A percentile compares a stretch with the other conserved stretches of the same genome.
phyloP scores from a whole-genome alignment of 64 coral and sea anemone genomes.

The Porites lutea region DNA sequence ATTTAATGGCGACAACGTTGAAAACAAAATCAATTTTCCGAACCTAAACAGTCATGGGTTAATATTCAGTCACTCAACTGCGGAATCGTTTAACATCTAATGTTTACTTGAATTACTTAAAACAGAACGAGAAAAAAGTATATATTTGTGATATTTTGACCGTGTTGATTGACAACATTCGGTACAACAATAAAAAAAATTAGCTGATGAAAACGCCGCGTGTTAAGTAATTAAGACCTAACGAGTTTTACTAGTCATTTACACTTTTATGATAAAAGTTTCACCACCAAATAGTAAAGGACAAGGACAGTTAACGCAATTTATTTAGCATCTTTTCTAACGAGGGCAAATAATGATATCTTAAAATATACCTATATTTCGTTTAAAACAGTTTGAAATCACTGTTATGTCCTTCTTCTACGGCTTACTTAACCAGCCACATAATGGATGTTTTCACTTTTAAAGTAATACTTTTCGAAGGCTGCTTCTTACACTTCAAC shows the following conservation, averaged over 20 bases:
- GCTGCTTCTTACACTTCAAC: background rate
- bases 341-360: background rate
- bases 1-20: background rate
- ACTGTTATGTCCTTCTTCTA: background rate
- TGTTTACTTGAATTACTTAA: conserved; percentile 6
- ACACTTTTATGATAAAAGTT: background rate
- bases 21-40: conserved; percentile 24
- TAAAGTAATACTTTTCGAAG: background rate
- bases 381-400: background rate
- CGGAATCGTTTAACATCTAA: background rate
- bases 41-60: background rate
- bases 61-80: background rate
- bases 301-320: background rate
- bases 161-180: background rate
- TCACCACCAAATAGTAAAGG: background rate
- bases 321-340: background rate
- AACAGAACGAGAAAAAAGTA: background rate
- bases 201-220: conserved; percentile 7
- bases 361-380: background rate
- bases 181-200: background rate
- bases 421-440: background rate
- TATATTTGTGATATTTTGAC: background rate
- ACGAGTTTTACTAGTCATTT: background rate
- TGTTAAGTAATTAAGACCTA: conserved; percentile 25
- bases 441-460: background rate